These are phyloP conservation scores for Silurus meridionalis DNA, from an alignment of 2,113 vertebrate species.

Conservation along the genomic window DNA sequence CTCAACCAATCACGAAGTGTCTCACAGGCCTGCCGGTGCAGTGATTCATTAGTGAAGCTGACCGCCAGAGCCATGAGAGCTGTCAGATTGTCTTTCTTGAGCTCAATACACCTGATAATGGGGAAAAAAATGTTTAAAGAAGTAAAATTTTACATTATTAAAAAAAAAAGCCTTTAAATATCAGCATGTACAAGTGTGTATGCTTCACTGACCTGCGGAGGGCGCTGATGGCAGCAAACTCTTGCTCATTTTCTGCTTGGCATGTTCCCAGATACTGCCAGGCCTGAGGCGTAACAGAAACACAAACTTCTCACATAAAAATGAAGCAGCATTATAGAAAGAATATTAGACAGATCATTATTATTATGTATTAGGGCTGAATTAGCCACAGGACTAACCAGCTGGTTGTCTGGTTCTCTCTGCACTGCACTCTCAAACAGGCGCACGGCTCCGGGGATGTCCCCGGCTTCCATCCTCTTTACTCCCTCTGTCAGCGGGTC, in stretches of 20 bases:
- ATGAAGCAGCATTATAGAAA: neutral
- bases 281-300: constrained; percentile 73
- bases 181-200: neutral
- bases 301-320: neutral
- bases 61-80: constrained; percentile 95
- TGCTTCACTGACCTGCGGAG: constrained; percentile 82
- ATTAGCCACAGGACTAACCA: constrained; percentile 75
- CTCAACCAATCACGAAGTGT: constrained; percentile 91
- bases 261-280: constrained; percentile 98
- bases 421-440: constrained; percentile 95
- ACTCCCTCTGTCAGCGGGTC: constrained; percentile 89
- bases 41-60: constrained; percentile 95
- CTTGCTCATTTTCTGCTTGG: constrained; percentile 97
- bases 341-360: neutral
- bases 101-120: constrained; percentile 83
- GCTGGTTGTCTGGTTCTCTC: constrained; percentile 88
- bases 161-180: neutral
- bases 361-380: neutral
- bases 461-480: constrained; percentile 85
- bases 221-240: constrained; percentile 94
- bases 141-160: neutral
- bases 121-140: neutral
- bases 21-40: constrained; percentile 96
- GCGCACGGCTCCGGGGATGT: constrained; percentile 91
- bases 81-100: constrained; percentile 91